phyloP scores from a whole-genome alignment of 2,888 invertebrate genomes.

The Troides aeacus region DNA sequence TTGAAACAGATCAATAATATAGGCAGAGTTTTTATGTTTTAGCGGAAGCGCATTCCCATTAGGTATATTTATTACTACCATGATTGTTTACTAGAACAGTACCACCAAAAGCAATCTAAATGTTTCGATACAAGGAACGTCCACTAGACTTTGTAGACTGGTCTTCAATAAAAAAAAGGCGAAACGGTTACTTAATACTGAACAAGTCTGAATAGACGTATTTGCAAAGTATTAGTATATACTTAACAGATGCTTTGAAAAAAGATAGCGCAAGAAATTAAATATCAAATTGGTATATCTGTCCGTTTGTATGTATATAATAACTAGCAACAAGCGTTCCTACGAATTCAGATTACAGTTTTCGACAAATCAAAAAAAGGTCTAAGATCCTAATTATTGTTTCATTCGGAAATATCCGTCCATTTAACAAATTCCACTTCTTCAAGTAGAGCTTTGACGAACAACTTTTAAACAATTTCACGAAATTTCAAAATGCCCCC shows the following conservation, averaged over 20 bases:
- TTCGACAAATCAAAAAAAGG: not conserved
- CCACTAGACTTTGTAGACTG: not conserved
- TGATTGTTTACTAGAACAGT: conserved; percentile 1
- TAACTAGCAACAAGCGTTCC: not conserved
- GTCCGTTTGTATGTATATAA: not conserved
- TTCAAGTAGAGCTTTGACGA: not conserved
- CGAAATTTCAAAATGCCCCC: conserved; percentile 1
- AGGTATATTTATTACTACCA: not conserved
- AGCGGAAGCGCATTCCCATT: not conserved
- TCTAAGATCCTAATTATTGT: not conserved
- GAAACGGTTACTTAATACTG: not conserved
- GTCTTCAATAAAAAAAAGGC: not conserved
- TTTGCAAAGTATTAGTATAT: not conserved
- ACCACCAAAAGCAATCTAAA: conserved; percentile 3
- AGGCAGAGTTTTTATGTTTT: not conserved
- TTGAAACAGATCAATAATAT: not conserved
- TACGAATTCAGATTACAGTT: not conserved
- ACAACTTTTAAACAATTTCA: not conserved
- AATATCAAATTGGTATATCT: too few relatives aligned
- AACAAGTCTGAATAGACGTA: not conserved
- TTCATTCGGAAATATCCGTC: too few relatives aligned
- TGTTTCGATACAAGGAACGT: not conserved
- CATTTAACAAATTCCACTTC: not conserved
- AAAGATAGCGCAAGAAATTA: not conserved
- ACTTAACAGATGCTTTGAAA: not conserved